A percentile compares a stretch with the other conserved stretches of the same genome.
phyloP scores from a whole-genome alignment of 1,140 invertebrate genomes.

The Drepana arcuata region DNA sequence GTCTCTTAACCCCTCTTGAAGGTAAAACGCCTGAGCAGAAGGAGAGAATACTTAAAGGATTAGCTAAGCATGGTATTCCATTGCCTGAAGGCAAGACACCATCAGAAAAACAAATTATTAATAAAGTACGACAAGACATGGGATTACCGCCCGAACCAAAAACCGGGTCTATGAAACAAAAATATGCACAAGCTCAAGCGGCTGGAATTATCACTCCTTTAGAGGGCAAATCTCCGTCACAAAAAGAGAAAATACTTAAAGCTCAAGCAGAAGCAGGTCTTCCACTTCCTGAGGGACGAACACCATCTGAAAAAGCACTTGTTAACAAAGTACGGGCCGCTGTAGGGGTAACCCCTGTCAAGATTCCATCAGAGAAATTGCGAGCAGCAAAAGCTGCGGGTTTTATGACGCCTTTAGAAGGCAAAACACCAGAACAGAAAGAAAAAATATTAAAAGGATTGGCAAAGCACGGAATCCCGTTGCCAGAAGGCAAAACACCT shows the following conservation, averaged over 20 bases:
- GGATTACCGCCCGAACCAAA: conserved; percentile 15
- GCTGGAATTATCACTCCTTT: conserved; percentile 21
- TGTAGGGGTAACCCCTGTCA: conserved; percentile 10
- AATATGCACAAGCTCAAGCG: conserved; percentile 13
- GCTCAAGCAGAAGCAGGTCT: conserved; percentile 12
- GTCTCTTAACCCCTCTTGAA: conserved; percentile 22
- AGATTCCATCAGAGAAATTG: conserved; percentile 13
- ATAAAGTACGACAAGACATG: conserved; percentile 9
- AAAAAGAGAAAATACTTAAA: conserved; percentile 31
- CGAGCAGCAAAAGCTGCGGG: conserved; percentile 11
- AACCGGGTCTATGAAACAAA: conserved; percentile 13
- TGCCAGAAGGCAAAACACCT: conserved; percentile 25
- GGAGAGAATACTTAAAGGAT: conserved; percentile 24
- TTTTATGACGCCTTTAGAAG: conserved; percentile 20
- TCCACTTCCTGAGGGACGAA: conserved; percentile 22
- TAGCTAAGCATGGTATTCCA: conserved; percentile 22
- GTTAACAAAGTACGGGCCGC: conserved; percentile 22
- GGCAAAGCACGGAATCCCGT: conserved; percentile 18
- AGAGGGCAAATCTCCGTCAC: conserved; percentile 19
- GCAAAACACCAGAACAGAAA: conserved; percentile 24
- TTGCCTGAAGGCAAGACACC: conserved; percentile 25
- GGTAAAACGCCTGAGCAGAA: conserved; percentile 25
- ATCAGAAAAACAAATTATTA: conserved; percentile 20
- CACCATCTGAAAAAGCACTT: conserved; percentile 19
- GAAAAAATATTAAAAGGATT: conserved; percentile 26